Conservation (phyloP, 2,797 vertebrate species). For the Ceryle rudis region DNA sequence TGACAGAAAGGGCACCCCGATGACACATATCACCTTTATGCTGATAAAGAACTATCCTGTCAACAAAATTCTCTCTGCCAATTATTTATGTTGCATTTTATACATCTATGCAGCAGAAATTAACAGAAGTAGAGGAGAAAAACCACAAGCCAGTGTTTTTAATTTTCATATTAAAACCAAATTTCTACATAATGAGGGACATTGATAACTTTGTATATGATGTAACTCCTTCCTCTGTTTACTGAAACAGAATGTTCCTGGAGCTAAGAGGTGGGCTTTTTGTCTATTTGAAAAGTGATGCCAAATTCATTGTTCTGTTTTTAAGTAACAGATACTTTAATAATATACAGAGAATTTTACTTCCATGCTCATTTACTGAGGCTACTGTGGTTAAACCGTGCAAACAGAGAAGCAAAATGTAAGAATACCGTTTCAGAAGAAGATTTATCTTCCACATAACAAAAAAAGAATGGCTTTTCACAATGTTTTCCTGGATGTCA, state of each 20-base stretch:
- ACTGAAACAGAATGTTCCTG: background rate
- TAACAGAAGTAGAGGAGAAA: background rate
- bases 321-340: background rate
- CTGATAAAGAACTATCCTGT: background rate
- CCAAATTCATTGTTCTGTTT: background rate
- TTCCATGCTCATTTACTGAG: background rate
- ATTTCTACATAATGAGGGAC: background rate
- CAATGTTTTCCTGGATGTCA: conserved; percentile 4
- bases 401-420: background rate
- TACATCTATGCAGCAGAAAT: background rate
- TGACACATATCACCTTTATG: conserved; percentile 18
- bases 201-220: background rate
- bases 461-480: conserved; percentile 35
- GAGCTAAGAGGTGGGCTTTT: background rate
- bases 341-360: background rate
- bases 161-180: background rate
- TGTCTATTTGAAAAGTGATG: background rate
- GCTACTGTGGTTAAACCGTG: background rate
- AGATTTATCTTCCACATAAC: background rate
- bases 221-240: background rate
- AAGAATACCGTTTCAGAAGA: background rate
- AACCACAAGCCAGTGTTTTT: background rate
- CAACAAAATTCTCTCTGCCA: background rate
- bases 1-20: conserved; percentile 8
- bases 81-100: conserved; percentile 29